Percentiles rank a stretch among this genome's conserved stretches.
Conservation (phyloP, 2,113 vertebrate genomes). For the Triplophysa tibetana region DNA sequence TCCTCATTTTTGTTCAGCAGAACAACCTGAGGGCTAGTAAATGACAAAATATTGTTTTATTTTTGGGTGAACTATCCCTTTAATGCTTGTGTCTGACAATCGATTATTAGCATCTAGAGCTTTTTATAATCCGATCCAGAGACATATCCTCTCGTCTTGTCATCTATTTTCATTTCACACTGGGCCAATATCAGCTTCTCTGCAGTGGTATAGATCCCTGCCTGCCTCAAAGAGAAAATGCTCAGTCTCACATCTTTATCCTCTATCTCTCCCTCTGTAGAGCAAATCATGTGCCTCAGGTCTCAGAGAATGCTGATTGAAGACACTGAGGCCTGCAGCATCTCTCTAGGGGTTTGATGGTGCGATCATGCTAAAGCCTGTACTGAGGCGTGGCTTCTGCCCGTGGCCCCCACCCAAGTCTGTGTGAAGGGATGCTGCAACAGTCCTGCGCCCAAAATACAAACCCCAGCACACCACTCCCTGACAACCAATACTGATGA, state of each 20-base stretch:
- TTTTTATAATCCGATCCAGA: background rate
- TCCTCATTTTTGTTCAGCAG: background rate
- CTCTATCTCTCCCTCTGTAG: background rate
- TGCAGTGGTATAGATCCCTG: background rate
- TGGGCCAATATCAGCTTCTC: background rate
- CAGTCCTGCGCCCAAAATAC: background rate
- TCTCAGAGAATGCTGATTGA: constrained; percentile 28
- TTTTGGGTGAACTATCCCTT: no score
- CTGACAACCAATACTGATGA: background rate
- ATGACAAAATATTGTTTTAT: no score
- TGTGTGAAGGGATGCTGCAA: background rate
- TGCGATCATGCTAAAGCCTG: background rate
- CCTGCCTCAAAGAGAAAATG: background rate
- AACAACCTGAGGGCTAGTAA: background rate
- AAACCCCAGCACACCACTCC: background rate
- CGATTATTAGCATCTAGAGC: background rate
- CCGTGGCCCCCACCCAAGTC: background rate
- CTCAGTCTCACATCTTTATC: background rate
- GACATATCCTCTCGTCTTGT: background rate
- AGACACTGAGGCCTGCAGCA: background rate
- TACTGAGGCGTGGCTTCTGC: constrained; percentile 21
- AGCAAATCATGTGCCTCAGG: constrained; percentile 14
- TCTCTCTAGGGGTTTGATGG: constrained; percentile 4
- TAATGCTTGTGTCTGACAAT: background rate
- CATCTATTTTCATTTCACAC: background rate